These are phyloP conservation scores for Callitettix versicolor DNA, from an alignment of 1,140 invertebrate genomes.

Conservation along the genomic window DNA sequence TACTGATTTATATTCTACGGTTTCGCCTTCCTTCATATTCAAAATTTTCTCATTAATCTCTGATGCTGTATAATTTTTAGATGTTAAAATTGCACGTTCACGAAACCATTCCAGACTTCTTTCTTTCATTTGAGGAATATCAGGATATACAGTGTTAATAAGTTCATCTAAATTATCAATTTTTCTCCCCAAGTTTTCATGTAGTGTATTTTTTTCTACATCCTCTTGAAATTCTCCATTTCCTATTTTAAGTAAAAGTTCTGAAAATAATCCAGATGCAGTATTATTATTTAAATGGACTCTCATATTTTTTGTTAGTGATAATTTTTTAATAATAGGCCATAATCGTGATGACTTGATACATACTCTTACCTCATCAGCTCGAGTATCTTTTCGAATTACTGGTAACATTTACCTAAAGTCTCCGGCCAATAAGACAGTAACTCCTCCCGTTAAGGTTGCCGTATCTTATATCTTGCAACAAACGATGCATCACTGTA, in stretches of 20 bases:
- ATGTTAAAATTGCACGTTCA: conserved; percentile 23
- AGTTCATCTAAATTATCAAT: neutral
- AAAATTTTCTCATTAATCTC: conserved; percentile 29
- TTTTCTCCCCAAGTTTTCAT: neutral
- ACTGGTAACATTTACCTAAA: conserved; percentile 27
- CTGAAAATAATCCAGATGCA: conserved; percentile 6
- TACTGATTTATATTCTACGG: conserved; percentile 26
- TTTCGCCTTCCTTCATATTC: conserved; percentile 18
- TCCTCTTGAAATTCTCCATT: neutral
- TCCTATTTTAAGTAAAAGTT: neutral
- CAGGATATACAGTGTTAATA: neutral
- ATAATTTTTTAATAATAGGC: conserved; percentile 24
- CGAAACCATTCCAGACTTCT: conserved; percentile 18
- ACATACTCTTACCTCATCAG: conserved; percentile 32
- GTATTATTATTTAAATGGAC: conserved; percentile 18
- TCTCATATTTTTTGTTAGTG: no score
- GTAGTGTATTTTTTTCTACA: neutral
- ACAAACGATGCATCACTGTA: conserved; percentile 27
- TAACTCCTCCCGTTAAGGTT: conserved; percentile 24
- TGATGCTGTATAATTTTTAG: conserved; percentile 23
- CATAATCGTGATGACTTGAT: conserved; percentile 34
- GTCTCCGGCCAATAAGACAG: conserved; percentile 27
- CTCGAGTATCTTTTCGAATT: neutral
- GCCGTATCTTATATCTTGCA: conserved; percentile 1
- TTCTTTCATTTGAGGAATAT: conserved; percentile 3